A percentile compares a stretch with the other conserved stretches of the same genome.
Evolutionary conservation across 2,797 vertebrate genomes (phyloP).

Genomic region (Sternotherus odoratus): DNA sequence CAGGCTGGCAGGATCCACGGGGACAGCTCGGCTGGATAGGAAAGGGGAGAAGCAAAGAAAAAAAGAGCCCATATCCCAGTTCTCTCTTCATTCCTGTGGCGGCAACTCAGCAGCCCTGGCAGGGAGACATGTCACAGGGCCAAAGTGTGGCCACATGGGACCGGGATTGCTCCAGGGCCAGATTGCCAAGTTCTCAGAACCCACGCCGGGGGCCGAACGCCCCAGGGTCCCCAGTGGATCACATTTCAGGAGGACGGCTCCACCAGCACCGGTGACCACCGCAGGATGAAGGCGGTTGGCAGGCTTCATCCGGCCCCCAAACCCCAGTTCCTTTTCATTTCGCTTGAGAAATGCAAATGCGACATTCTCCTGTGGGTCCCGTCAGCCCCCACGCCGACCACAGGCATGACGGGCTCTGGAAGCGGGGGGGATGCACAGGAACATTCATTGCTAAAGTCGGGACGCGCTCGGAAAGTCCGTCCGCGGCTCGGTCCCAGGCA

Average conservation of each 20-base stretch:
- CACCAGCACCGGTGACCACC: background rate
- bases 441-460: constrained; percentile 29
- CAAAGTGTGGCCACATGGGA: background rate
- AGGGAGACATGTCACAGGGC: background rate
- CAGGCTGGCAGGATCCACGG: background rate
- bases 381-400: background rate
- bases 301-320: background rate
- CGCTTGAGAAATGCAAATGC: background rate
- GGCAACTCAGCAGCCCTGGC: background rate
- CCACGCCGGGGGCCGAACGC: background rate
- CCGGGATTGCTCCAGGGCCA: background rate
- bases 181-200: background rate
- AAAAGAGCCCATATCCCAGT: background rate
- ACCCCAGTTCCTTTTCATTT: background rate
- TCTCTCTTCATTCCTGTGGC: background rate
- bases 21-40: background rate
- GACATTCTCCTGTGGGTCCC: background rate
- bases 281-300: background rate
- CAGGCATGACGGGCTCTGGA: background rate
- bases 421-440: background rate
- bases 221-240: background rate
- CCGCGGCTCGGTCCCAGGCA: background rate
- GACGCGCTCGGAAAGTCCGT: constrained; percentile 19
- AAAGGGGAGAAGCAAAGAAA: background rate
- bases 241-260: fast-evolving